These are phyloP conservation scores for Drosophila sp. DNA, from an alignment of 1,140 invertebrate species.

Conservation along the genomic window DNA sequence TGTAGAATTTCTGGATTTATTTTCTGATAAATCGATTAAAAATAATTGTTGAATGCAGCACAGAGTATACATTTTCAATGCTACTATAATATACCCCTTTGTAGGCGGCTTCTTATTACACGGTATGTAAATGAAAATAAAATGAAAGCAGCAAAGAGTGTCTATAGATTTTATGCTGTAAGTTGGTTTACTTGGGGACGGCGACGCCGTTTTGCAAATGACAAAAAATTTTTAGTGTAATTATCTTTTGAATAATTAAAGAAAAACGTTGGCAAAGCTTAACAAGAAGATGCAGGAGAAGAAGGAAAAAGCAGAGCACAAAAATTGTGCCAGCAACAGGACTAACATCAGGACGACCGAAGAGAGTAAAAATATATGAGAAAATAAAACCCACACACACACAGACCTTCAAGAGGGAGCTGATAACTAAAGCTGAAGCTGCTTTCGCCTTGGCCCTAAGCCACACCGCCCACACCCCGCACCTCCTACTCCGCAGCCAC, in stretches of 20 bases:
- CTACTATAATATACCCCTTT: not conserved
- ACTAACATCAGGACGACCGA: slow-evolving; percentile 25
- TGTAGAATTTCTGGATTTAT: too few relatives aligned
- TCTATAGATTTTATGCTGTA: slow-evolving; percentile 67
- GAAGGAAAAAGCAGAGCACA: slow-evolving; percentile 30
- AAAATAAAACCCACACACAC: slow-evolving; percentile 8
- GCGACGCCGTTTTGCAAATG: slow-evolving; percentile 59
- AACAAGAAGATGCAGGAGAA: slow-evolving; percentile 41
- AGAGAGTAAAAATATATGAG: too few relatives aligned
- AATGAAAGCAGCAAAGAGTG: slow-evolving; percentile 27
- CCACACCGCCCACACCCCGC: not conserved
- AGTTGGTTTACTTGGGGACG: slow-evolving; percentile 55
- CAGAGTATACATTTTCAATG: not conserved
- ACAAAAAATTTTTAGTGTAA: slow-evolving; percentile 77
- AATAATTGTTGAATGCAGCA: not conserved
- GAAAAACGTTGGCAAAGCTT: slow-evolving; percentile 75
- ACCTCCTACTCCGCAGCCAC: not conserved
- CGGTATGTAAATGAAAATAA: slow-evolving; percentile 2
- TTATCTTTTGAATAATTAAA: slow-evolving; percentile 83
- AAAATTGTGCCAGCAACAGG: slow-evolving; percentile 46
- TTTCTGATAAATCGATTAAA: not conserved
- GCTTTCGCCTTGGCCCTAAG: slow-evolving; percentile 24
- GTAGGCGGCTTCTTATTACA: not conserved
- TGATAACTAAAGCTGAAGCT: slow-evolving; percentile 41
- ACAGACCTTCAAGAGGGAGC: slow-evolving; percentile 1